Evolutionary conservation across 2,888 invertebrate species (phyloP), one percentile per base, ranked within the genome.

Genomic region (Sarcophaga rosellei): DNA sequence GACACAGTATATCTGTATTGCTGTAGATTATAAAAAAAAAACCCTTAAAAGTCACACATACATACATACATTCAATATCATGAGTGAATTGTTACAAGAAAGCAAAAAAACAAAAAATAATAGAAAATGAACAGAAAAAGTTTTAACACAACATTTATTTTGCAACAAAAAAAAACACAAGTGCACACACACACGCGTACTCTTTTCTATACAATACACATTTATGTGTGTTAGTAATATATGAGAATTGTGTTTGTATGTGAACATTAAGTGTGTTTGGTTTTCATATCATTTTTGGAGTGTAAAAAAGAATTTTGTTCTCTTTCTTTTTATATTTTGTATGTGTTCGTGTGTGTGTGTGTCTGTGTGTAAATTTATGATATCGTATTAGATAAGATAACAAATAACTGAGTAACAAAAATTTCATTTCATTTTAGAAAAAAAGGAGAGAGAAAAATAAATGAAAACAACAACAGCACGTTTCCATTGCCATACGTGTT

Each of bases 61-160:
- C 35, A 23, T 23, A 23, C 23, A 23, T 3, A 23, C 1, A 23
- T 23, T 1, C 23, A 35, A 35, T 35, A 35, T 8, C 8, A 35
- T 35, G 35, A 35, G 35, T 35, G 35, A 35, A 35, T 35, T 35
- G 35, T 35, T 10, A 35, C 35, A 10, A 10, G 35, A 35, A 35
- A 35, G 6, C 35, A 6, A 25, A 35, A 35, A 35, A 35, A 35
- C 8, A 35, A 35, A 35, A 35, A 35, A 35, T 35, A 35, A 8
- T 8, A 35, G 35, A 35, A 35, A 35, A 35, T 35, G 35, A 35
- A 35, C 2, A 35, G 35, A 35, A 35, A 35, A 35, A 35, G 35
- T 35, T 35, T 35, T 79, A 78, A 78, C 82, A 83, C 77, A 83
- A 78, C 62, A 83, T 73, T 83, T 77, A 73, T 77, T 76, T 72